phyloP scores from a whole-genome alignment of 2,797 vertebrate genomes.

The Notolepis coatsorum region DNA sequence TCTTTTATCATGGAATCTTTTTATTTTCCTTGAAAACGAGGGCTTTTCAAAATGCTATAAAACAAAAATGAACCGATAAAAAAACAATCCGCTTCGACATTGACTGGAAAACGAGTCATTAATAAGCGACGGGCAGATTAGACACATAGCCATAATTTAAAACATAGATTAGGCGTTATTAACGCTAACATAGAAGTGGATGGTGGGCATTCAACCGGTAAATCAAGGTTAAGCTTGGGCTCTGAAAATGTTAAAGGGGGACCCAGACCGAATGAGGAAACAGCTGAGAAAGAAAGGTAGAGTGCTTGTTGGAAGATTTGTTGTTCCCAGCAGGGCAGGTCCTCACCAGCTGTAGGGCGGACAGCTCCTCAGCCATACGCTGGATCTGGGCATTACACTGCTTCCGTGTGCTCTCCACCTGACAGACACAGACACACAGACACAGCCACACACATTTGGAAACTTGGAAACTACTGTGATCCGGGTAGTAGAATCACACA shows the following conservation, averaged over 20 bases:
- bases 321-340: constrained; percentile 2
- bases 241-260: neutral
- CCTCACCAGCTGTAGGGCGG: constrained; percentile 90
- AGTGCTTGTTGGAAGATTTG: constrained; percentile 19
- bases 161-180: too few species aligned
- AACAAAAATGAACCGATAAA: too few species aligned
- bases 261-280: neutral
- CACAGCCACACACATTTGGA: constrained; percentile 22
- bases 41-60: too few species aligned
- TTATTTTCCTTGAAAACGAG: too few species aligned
- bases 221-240: too few species aligned
- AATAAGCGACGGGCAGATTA: too few species aligned
- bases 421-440: constrained; percentile 34
- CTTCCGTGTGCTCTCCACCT: constrained; percentile 89
- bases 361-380: constrained; percentile 88
- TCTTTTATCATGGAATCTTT: too few species aligned
- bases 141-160: too few species aligned
- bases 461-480: neutral
- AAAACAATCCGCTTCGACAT: too few species aligned
- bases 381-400: constrained; percentile 88
- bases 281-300: constrained; percentile 5
- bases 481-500: neutral
- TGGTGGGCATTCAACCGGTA: too few species aligned
- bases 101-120: too few species aligned
- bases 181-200: too few species aligned